A percentile compares a stretch with the other conserved stretches of the same genome.
phyloP scores from a whole-genome alignment of 2,888 invertebrate species.

The Cenopis cana region DNA sequence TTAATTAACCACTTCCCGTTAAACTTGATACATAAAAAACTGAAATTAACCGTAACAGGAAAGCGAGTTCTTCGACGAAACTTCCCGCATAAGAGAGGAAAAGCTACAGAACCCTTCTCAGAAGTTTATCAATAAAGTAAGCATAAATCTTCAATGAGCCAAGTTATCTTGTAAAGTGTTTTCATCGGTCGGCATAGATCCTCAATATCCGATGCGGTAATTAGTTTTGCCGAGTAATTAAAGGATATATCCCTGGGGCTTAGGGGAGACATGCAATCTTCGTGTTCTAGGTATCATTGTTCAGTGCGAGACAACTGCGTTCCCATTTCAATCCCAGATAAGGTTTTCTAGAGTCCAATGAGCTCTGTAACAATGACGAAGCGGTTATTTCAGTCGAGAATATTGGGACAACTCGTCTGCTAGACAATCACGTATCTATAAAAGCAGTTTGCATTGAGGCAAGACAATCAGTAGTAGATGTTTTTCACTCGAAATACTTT shows the following conservation, averaged over 20 bases:
- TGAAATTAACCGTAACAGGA: slow-evolving; percentile 67
- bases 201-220: slow-evolving; percentile 42
- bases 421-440: background rate
- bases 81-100: slow-evolving; percentile 48
- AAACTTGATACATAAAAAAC: slow-evolving; percentile 66
- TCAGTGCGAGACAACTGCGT: background rate
- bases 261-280: slow-evolving; percentile 26
- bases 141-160: slow-evolving; percentile 50
- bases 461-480: background rate
- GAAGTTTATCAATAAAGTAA: slow-evolving; percentile 61
- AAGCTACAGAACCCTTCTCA: slow-evolving; percentile 54
- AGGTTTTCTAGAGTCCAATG: slow-evolving; percentile 5
- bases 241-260: slow-evolving; percentile 36
- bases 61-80: slow-evolving; percentile 60
- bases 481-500: background rate
- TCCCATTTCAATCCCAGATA: slow-evolving; percentile 9
- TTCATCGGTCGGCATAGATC: slow-evolving; percentile 43
- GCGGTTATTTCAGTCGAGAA: background rate
- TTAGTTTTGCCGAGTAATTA: slow-evolving; percentile 41
- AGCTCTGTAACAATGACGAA: background rate
- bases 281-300: slow-evolving; percentile 29
- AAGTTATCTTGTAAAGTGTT: slow-evolving; percentile 47
- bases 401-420: background rate
- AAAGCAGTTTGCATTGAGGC: background rate
- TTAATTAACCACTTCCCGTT: slow-evolving; percentile 53